Conservation (phyloP, 1,140 invertebrate genomes). For the Caenorhabditis inopinata region DNA sequence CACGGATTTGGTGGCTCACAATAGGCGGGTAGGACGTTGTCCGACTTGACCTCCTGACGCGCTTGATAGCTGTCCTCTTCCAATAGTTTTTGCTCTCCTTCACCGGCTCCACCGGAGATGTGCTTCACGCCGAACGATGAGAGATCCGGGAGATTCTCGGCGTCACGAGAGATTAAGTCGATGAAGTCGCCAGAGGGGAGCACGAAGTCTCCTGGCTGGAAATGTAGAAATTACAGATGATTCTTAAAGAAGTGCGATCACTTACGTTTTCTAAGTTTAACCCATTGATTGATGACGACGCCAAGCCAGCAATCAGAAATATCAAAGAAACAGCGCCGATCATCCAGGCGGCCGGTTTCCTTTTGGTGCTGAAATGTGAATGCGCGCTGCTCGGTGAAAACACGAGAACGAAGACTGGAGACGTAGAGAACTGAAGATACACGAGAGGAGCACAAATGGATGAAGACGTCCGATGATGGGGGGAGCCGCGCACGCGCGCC, state of each 20-base stretch:
- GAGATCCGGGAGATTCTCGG: slow-evolving; percentile 57
- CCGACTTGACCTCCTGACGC: slow-evolving; percentile 77
- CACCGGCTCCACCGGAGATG: slow-evolving; percentile 74
- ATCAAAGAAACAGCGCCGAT: slow-evolving; percentile 11
- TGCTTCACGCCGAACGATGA: slow-evolving; percentile 61
- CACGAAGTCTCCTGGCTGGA: slow-evolving; percentile 51
- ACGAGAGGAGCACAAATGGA: not conserved
- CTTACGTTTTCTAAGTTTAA: not conserved
- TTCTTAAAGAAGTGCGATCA: no score
- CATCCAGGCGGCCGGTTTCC: not conserved
- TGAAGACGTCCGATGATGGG: not conserved
- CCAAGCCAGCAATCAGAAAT: not conserved
- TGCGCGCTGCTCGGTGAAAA: not conserved
- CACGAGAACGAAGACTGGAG: not conserved
- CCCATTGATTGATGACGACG: slow-evolving; percentile 1
- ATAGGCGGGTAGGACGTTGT: slow-evolving; percentile 89
- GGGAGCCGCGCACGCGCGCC: not conserved
- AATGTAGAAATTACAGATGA: no score
- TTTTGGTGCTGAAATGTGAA: slow-evolving; percentile 19
- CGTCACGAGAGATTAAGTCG: slow-evolving; percentile 61
- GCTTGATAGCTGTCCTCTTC: slow-evolving; percentile 73
- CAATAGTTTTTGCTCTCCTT: slow-evolving; percentile 75
- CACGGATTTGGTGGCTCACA: slow-evolving; percentile 99
- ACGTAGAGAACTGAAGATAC: not conserved
- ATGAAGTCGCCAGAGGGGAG: slow-evolving; percentile 58